These are phyloP conservation scores for Anolis carolinensis DNA, from an alignment of 2,113 vertebrate species.

Conservation along the genomic window DNA sequence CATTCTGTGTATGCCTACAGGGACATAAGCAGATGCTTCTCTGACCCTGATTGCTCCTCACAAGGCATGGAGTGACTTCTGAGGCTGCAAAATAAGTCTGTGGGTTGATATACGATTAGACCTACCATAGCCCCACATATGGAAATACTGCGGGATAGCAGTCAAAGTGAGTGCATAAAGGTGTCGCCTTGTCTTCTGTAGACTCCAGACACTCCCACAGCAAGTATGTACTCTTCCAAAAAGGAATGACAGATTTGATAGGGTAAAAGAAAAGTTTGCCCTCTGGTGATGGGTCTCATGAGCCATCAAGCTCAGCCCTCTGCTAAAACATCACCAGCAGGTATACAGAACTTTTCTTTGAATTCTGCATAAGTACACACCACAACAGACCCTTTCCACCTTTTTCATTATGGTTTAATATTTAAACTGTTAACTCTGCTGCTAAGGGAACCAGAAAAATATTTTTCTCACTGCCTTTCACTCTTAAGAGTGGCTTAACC, in stretches of 20 bases:
- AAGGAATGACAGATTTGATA: background rate
- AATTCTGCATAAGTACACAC: accelerated
- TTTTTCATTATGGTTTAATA: constrained; percentile 42
- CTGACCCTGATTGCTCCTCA: no score
- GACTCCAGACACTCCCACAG: background rate
- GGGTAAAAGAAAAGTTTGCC: no score
- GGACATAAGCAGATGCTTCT: no score
- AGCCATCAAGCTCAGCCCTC: no score
- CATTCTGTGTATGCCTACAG: no score
- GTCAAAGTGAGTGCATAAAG: background rate
- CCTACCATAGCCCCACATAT: no score
- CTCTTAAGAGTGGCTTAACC: constrained; percentile 33
- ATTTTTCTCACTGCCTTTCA: constrained; percentile 42
- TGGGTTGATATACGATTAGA: no score
- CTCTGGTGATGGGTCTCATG: no score
- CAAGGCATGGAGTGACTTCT: no score
- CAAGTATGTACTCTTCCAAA: background rate
- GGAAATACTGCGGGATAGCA: background rate
- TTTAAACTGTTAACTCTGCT: constrained; percentile 47
- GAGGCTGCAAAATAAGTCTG: no score
- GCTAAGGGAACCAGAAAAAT: constrained; percentile 46
- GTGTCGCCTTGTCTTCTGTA: background rate
- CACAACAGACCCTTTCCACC: background rate
- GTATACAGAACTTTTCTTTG: background rate
- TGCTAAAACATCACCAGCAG: background rate